Evolutionary conservation across 2,888 invertebrate species (phyloP).

Genomic region (Sphaerophoria taeniata): DNA sequence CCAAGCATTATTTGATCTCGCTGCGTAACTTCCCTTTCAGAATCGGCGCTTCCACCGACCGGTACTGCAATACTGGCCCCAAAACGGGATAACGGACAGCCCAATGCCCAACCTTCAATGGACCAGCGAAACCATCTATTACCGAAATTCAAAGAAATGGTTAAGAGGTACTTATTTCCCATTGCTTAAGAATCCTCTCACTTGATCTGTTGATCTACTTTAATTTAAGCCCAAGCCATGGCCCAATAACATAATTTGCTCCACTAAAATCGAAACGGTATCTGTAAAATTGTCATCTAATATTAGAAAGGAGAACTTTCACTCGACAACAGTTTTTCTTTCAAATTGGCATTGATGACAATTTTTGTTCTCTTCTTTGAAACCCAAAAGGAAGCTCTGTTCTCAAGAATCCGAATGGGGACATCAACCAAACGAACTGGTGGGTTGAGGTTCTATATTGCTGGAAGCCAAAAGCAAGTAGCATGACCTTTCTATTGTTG

Average conservation of each 20-base stretch:
- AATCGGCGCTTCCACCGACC: no score
- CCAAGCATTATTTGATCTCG: no score
- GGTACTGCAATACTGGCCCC: no score
- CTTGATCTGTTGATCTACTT: constrained; percentile 12
- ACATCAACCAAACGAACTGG: neutral
- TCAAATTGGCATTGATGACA: constrained; percentile 5
- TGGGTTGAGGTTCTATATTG: neutral
- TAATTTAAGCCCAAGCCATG: constrained; percentile 14
- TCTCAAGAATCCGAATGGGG: neutral
- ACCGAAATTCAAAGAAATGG: no score
- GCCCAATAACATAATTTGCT: constrained; percentile 9
- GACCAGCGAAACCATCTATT: no score
- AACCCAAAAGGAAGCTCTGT: constrained; percentile 24
- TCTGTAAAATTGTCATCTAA: constrained; percentile 6
- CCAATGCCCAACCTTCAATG: no score
- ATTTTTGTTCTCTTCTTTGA: constrained; percentile 28
- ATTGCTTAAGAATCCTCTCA: neutral
- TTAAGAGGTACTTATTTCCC: neutral
- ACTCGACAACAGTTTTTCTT: neutral
- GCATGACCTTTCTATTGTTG: constrained; percentile 37
- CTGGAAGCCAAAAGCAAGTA: neutral
- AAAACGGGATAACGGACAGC: no score
- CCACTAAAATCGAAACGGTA: constrained; percentile 3
- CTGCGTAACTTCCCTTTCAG: no score
- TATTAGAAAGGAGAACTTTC: constrained; percentile 40